A percentile compares a stretch with the other conserved stretches of the same genome.
phyloP scores from a whole-genome alignment of 2,113 vertebrate genomes.

The Tringa solitaria region DNA sequence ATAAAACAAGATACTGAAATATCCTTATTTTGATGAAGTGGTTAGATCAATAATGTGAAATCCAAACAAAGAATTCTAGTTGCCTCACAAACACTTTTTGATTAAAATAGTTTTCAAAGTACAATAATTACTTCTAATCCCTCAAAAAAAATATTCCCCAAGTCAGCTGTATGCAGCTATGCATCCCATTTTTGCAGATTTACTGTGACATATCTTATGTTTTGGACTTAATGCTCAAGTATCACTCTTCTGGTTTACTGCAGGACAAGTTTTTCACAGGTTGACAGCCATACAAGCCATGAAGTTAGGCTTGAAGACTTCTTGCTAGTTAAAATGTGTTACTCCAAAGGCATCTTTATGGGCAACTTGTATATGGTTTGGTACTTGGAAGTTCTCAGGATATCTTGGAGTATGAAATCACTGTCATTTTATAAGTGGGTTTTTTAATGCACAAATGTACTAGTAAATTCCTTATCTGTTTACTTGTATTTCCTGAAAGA shows the following conservation, averaged over 20 bases:
- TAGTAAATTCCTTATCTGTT: neutral
- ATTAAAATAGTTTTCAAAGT: neutral
- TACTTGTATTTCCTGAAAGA: neutral
- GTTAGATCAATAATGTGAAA: neutral
- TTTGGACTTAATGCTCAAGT: neutral
- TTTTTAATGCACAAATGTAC: neutral
- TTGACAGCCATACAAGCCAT: neutral
- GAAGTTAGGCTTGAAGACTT: neutral
- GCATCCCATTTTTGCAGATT: neutral
- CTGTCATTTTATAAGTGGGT: neutral
- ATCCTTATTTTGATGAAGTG: neutral
- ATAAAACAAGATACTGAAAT: neutral
- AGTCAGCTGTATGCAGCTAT: neutral
- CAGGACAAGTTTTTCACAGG: neutral
- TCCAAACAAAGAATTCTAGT: neutral
- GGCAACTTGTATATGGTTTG: neutral
- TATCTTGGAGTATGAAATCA: neutral
- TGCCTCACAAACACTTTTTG: neutral
- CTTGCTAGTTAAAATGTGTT: neutral
- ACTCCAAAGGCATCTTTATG: neutral
- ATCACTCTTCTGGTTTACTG: neutral
- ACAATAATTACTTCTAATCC: neutral
- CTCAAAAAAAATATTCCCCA: neutral
- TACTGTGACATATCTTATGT: neutral
- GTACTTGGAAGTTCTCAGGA: neutral